phyloP scores from a whole-genome alignment of 2,797 vertebrate species.

The Poeciliopsis paucimaculata region DNA sequence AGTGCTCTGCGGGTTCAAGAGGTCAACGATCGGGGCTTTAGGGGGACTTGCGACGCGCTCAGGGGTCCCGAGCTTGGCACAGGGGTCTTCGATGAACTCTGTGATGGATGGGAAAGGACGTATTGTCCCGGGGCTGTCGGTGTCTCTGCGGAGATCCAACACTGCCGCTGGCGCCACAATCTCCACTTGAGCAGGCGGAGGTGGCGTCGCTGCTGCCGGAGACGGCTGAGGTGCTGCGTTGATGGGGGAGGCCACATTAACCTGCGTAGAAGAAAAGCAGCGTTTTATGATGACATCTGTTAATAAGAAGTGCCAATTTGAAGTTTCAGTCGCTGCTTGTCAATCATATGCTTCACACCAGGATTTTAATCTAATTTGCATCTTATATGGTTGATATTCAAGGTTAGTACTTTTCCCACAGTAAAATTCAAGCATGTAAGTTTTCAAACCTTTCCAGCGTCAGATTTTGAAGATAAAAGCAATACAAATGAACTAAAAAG shows the following conservation, averaged over 20 bases:
- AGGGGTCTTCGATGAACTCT: constrained; percentile 80
- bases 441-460: too few species aligned
- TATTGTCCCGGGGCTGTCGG: constrained; percentile 68
- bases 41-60: constrained; percentile 64
- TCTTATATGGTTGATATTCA: too few species aligned
- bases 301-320: neutral
- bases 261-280: constrained; percentile 52
- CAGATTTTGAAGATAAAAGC: too few species aligned
- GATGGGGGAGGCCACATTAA: constrained; percentile 60
- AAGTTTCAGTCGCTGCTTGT: neutral
- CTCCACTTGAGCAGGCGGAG: constrained; percentile 21
- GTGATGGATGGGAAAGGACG: constrained; percentile 78
- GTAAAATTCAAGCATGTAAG: too few species aligned
- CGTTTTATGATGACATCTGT: neutral
- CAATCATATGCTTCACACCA: neutral
- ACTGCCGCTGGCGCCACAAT: constrained; percentile 10
- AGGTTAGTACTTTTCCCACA: too few species aligned
- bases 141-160: constrained; percentile 68
- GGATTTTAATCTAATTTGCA: too few species aligned
- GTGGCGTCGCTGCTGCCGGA: constrained; percentile 31
- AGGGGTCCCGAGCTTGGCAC: constrained; percentile 73
- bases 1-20: constrained; percentile 59
- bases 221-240: constrained; percentile 43
- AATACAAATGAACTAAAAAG: too few species aligned
- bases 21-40: constrained; percentile 58